Base-by-base conservation (phyloP, 2,113 vertebrate genomes). In the Struthio camelus region DNA sequence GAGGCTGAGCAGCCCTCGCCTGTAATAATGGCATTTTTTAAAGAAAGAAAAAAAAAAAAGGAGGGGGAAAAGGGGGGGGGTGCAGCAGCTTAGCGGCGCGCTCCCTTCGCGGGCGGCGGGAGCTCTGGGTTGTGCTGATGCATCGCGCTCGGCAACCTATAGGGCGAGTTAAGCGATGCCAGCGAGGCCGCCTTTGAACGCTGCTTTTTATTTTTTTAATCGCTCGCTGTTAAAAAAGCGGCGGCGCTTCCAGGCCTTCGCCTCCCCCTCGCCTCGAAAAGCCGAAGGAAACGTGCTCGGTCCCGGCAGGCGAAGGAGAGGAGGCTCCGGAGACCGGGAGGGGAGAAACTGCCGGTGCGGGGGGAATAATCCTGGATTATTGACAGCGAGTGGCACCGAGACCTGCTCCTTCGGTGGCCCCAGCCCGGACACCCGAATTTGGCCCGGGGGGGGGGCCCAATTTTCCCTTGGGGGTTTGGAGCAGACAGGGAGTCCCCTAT, bases 81-180 rank as follows among this genome's bases (percentile, higher is more conserved):
- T 5, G 2, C 0, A 7, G 82, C 27, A 7, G 82, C 27, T n/a
- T 10, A 70, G 40, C 15, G 20, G 11, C 0, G 2, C 14, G 59
- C 27, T 69, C 51, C 9, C n/a, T 7, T 40, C 38, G 22, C 48
- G 53, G 59, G 27, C 22, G 5, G 65, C 38, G 56, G 24, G 28
- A 75, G 28, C 59, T 54, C 17, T 1, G 18, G 2, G 40, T 53
- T n/a, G 54, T 44, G 4, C 3, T 48, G 15, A 25, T 24, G 10
- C 10, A 46, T 61, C 14, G n/a, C 42, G 1, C 62, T 77, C 53
- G 2, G n/a, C n/a, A 1, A 62, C 76, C 65, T 7, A 4, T 10
- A 5, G 54, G 67, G 65, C 24, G 85, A 71, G 42, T 6, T 48
- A 7, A 87, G 69, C 14, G 5, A 27, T 30, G 64, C 88, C 0